Conservation (phyloP, 2,113 vertebrate species). For the Cygnus atratus region DNA sequence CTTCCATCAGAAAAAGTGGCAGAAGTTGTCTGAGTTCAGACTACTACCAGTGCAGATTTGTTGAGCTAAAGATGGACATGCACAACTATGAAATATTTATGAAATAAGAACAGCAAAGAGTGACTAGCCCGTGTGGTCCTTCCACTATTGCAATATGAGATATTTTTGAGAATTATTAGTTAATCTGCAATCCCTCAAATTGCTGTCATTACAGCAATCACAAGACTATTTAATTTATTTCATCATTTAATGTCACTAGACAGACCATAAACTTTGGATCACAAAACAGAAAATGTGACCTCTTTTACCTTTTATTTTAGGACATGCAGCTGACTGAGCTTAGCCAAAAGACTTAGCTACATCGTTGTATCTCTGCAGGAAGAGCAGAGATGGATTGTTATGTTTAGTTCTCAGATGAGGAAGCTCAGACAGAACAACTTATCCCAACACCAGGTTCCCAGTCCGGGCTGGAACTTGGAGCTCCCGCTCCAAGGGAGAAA, state of each 20-base stretch:
- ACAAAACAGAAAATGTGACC: background rate
- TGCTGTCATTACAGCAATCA: background rate
- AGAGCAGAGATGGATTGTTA: background rate
- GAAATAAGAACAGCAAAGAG: background rate
- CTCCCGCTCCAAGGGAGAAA: background rate
- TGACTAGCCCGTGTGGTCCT: background rate
- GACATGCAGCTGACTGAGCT: background rate
- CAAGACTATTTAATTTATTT: background rate
- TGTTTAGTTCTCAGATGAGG: background rate
- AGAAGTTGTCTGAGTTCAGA: background rate
- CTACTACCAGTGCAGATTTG: background rate
- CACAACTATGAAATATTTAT: background rate
- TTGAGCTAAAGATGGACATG: background rate
- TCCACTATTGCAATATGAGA: background rate
- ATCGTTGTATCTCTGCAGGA: background rate
- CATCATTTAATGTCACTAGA: background rate
- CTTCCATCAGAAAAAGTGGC: background rate
- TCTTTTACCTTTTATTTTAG: background rate
- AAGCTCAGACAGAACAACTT: background rate
- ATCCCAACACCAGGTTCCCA: background rate
- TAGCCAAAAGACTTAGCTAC: background rate
- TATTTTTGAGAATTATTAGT: background rate
- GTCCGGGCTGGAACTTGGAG: background rate
- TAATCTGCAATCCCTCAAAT: background rate
- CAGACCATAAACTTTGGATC: background rate